Evolutionary conservation across 30 jellyfish, hydroid and myxozoan species (phyloP).

Genomic region (Hydractinia symbiolongicarpus): DNA sequence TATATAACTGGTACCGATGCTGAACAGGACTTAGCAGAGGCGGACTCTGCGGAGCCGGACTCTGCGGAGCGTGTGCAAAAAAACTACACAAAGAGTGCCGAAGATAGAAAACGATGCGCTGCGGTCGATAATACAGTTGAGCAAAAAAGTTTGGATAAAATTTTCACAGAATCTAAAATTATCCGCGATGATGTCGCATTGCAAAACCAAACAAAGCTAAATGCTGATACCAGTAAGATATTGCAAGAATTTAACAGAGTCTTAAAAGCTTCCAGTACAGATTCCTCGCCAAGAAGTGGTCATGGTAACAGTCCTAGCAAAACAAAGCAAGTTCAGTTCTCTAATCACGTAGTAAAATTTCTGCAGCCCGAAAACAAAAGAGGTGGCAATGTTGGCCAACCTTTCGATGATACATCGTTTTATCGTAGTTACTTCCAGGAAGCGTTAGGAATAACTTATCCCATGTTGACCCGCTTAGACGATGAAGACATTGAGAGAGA

Average conservation of each 20-base stretch:
- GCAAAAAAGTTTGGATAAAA: not conserved
- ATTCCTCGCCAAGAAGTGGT: not conserved
- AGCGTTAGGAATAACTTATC: not conserved
- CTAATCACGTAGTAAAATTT: not conserved
- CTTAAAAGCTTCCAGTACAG: not conserved
- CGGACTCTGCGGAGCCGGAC: not conserved
- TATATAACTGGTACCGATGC: not conserved
- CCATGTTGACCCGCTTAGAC: not conserved
- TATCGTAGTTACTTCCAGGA: not conserved
- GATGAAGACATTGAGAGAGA: not conserved
- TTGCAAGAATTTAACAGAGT: not conserved
- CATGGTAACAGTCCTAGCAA: not conserved
- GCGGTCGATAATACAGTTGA: not conserved
- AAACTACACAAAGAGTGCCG: not conserved
- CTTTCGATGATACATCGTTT: not conserved
- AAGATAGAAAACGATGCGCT: not conserved
- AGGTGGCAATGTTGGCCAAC: too few relatives aligned
- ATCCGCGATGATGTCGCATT: slow-evolving; percentile 3
- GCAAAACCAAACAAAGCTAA: not conserved
- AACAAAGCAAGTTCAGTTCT: slow-evolving; percentile 1
- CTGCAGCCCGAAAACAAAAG: too few relatives aligned
- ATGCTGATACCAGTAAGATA: not conserved
- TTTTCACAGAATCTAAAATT: not conserved
- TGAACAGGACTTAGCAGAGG: not conserved
- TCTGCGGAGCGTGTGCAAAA: not conserved